These are phyloP conservation scores for Macrobrachium nipponense DNA, from an alignment of 1,140 invertebrate species.

Conservation along the genomic window DNA sequence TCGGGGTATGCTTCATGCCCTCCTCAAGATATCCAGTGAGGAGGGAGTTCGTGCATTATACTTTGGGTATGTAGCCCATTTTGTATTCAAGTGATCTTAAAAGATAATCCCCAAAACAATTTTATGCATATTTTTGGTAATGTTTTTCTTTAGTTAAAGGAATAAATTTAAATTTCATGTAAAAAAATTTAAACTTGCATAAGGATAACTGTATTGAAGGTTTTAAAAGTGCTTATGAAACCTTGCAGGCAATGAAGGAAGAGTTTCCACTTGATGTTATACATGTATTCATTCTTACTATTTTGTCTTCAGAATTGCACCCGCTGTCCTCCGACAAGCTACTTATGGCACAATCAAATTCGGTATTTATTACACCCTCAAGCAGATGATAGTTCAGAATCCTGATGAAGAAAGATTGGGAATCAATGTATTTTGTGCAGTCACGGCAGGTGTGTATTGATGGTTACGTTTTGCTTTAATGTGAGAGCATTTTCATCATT, in stretches of 20 bases:
- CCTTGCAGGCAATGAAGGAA: background rate
- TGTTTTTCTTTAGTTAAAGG: background rate
- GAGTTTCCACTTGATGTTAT: background rate
- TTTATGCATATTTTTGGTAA: background rate
- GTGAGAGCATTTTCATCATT: too few relatives aligned
- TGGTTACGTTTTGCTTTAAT: too few relatives aligned
- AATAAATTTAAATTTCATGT: too few relatives aligned
- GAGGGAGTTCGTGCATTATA: conserved; percentile 85
- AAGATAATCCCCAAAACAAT: background rate
- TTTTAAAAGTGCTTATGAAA: background rate
- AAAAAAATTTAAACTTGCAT: too few relatives aligned
- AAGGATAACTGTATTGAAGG: too few relatives aligned
- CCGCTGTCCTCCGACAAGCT: conserved; percentile 90
- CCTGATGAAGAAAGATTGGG: conserved; percentile 78
- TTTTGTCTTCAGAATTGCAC: conserved; percentile 81
- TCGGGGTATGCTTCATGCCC: conserved; percentile 91
- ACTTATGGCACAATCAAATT: conserved; percentile 98
- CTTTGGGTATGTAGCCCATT: conserved; percentile 77
- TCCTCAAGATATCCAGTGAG: conserved; percentile 83
- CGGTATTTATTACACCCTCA: conserved; percentile 93
- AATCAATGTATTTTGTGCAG: conserved; percentile 87
- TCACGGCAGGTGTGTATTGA: conserved; percentile 76
- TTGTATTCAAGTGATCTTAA: background rate
- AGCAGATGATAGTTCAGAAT: conserved; percentile 75
- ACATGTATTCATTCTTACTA: conserved; percentile 40